phyloP scores from a whole-genome alignment of 2,797 vertebrate genomes.

The Xiphophorus birchmanni region DNA sequence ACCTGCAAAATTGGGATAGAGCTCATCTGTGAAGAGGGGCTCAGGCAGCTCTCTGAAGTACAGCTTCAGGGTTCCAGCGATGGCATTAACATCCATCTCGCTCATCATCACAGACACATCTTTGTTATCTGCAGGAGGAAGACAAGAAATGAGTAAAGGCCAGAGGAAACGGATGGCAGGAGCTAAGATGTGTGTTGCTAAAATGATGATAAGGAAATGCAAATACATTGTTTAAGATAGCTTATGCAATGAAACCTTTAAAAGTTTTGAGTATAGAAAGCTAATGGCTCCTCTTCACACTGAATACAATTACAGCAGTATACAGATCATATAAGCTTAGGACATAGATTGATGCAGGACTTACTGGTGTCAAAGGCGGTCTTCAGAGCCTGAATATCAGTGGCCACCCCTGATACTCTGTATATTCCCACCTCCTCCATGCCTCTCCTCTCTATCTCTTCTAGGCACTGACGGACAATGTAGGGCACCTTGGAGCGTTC shows the following conservation, averaged over 20 bases:
- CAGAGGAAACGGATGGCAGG: background rate
- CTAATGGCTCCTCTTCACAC: background rate
- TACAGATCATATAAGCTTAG: background rate
- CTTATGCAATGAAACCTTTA: background rate
- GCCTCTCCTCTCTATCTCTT: slow-evolving; percentile 96
- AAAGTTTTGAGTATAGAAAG: background rate
- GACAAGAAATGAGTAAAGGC: slow-evolving; percentile 9
- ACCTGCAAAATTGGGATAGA: slow-evolving; percentile 96
- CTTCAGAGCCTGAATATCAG: slow-evolving; percentile 96
- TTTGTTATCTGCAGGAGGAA: slow-evolving; percentile 87
- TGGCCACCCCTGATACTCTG: slow-evolving; percentile 95
- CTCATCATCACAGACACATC: slow-evolving; percentile 99
- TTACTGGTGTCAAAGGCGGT: slow-evolving; percentile 97
- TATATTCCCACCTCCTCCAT: slow-evolving; percentile 99
- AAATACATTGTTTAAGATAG: background rate
- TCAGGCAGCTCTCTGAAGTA: slow-evolving; percentile 97
- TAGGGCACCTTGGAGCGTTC: slow-evolving; percentile 98
- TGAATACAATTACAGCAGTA: background rate
- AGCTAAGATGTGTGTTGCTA: background rate
- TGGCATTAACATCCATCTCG: slow-evolving; percentile 98
- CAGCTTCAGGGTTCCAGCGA: slow-evolving; percentile 94
- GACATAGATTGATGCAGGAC: slow-evolving; percentile 54
- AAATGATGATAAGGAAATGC: background rate
- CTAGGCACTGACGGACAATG: slow-evolving; percentile 96
- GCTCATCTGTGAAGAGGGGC: slow-evolving; percentile 95